Evolutionary conservation across 1,140 invertebrate species (phyloP).

Genomic region (Holcopasites calliopsidis): DNA sequence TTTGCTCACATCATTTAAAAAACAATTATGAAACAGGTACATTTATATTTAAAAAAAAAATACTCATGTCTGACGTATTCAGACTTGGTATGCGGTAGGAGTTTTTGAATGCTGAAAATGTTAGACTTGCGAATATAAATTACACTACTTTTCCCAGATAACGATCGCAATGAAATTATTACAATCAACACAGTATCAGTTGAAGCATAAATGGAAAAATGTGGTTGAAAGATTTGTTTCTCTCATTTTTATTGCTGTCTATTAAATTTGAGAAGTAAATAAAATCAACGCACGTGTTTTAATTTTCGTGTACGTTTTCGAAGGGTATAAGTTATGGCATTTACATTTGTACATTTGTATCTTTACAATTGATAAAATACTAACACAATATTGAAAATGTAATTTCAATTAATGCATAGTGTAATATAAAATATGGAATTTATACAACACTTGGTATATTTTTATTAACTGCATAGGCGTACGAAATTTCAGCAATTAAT

Average conservation of each 20-base stretch:
- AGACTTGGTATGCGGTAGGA: not conserved
- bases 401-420: not conserved
- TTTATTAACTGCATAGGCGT: constrained; percentile 14
- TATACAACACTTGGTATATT: constrained; percentile 38
- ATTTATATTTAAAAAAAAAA: constrained; percentile 39
- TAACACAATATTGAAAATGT: constrained; percentile 19
- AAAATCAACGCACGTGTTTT: not conserved
- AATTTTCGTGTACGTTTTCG: not conserved
- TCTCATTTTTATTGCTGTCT: not conserved
- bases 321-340: not conserved
- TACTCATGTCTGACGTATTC: too few species aligned
- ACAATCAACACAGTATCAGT: not conserved
- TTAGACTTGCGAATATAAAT: constrained; percentile 23
- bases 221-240: not conserved
- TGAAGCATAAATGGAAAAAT: not conserved
- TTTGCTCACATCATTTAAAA: too few species aligned
- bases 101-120: constrained; percentile 9
- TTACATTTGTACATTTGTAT: not conserved
- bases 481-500: constrained; percentile 1
- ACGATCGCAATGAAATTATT: not conserved
- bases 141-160: not conserved
- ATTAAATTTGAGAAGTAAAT: not conserved
- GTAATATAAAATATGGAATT: constrained; percentile 17
- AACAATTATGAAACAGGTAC: constrained; percentile 20
- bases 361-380: not conserved